These are phyloP conservation scores for Furnarius figulus DNA, from an alignment of 2,113 vertebrate genomes.

Conservation along the genomic window DNA sequence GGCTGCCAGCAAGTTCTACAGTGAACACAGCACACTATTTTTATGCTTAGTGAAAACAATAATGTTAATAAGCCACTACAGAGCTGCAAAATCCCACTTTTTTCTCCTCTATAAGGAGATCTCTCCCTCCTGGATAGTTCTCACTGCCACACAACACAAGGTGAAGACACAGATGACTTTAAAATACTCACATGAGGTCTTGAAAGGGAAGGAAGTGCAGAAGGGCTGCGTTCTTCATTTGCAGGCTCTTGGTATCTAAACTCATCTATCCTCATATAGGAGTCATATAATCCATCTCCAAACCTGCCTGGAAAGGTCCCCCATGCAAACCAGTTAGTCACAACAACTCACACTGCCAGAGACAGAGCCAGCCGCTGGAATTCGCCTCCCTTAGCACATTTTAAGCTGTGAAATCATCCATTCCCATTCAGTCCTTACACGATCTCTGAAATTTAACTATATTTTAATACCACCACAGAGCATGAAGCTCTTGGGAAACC, in stretches of 20 bases:
- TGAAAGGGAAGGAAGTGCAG: constrained; percentile 82
- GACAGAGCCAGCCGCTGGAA: neutral
- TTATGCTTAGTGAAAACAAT: neutral
- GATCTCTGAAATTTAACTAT: neutral
- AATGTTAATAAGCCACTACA: neutral
- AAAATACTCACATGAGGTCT: constrained; percentile 88
- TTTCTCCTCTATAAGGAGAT: neutral
- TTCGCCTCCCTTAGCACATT: neutral
- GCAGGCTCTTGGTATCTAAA: constrained; percentile 84
- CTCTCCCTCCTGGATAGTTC: neutral
- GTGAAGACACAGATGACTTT: neutral
- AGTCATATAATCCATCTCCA: constrained; percentile 92
- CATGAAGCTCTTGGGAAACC: neutral
- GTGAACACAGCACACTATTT: neutral
- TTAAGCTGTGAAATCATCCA: neutral
- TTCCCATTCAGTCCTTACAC: neutral
- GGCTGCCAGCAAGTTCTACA: neutral
- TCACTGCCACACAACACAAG: neutral
- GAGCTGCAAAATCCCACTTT: neutral
- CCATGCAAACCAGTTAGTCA: constrained; percentile 40
- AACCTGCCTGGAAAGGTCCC: constrained; percentile 79
- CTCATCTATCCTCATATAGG: constrained; percentile 96
- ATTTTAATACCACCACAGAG: neutral
- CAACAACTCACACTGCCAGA: neutral
- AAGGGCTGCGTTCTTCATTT: constrained; percentile 80